These are phyloP conservation scores for Linhomoeus sp. DNA, from an alignment of 2,888 invertebrate species.

Conservation along the genomic window DNA sequence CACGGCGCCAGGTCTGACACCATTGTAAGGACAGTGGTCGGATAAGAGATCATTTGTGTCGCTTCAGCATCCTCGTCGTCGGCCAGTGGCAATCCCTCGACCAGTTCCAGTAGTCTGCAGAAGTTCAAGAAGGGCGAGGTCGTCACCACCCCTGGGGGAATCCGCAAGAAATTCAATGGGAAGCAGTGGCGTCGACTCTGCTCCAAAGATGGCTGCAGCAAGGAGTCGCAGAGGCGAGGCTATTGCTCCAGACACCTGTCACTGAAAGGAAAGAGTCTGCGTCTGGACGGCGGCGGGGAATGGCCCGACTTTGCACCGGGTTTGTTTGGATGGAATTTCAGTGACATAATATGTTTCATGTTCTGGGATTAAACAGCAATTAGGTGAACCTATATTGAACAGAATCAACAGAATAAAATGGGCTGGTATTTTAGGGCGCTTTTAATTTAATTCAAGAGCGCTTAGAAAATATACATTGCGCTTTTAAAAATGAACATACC, in stretches of 20 bases:
- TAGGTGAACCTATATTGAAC: no score
- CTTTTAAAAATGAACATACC: no score
- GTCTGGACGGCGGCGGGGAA: conserved; percentile 7
- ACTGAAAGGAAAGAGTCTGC: conserved; percentile 39
- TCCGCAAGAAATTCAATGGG: conserved; percentile 95
- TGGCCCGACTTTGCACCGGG: not conserved
- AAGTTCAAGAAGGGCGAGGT: conserved; percentile 55
- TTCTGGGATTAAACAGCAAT: no score
- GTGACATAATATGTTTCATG: no score
- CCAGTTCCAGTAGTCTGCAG: conserved; percentile 51
- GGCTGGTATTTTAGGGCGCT: no score
- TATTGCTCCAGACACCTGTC: conserved; percentile 90
- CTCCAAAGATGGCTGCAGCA: conserved; percentile 54
- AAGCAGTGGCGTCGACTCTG: conserved; percentile 97
- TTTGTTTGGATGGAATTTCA: no score
- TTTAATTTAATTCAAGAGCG: no score
- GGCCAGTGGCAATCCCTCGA: conserved; percentile 53
- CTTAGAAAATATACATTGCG: no score
- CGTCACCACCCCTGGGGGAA: conserved; percentile 64
- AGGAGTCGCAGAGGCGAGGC: conserved; percentile 83
- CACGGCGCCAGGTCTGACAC: conserved; percentile 15
- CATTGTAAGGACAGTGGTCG: no score
- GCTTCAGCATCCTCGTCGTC: conserved; percentile 80
- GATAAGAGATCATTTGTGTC: no score
- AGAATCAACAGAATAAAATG: no score